Base-by-base conservation (phyloP, 2,113 vertebrate genomes). In the Romanogobio albipinnatus region DNA sequence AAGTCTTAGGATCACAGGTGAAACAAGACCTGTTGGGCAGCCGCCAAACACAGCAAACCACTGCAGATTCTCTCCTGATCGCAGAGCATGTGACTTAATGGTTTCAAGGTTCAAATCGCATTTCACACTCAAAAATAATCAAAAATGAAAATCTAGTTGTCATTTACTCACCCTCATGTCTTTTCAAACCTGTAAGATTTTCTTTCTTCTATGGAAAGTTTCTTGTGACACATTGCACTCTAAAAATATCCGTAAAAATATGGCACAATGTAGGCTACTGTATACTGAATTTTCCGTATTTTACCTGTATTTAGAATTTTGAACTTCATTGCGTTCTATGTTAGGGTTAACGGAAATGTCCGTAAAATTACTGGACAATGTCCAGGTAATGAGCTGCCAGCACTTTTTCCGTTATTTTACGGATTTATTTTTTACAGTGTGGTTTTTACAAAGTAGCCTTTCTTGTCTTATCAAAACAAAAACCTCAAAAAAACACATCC, bases 21-120 rank as follows among this genome's bases (percentile, higher is more conserved):
- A 81, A 85, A 87, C 83, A 62, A 80, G 73, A 82, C 62, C 79
- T 82, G 79, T 49, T 66, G 56, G 84, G 73, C 66, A 53, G 45
- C 51, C 1, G 49, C 84, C 87, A 88, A 88, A 84, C 84, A 84
- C 71, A 84, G 84, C 81, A 85, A 79, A 77, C 74, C 83, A 76
- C 83, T 36, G 76, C 61, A 79, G 78, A 83, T 79, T 75, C 45
- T 81, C 62, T 15, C 71, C 29, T 56, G 66, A 66, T 71, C 84
- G 53, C 58, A 80, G 68, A 59, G 64, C 66, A 83, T 36, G 68
- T 76, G 53, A 83, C 76, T 53, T 33, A 66, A 73, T 66, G 49
- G 70, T 76, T 68, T 88, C 76, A 70, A 80, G 84, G 75, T 85
- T 85, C 53, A 80, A 64, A 83, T 64, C 68, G 64, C 76, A 75